Evolutionary conservation across 2,888 invertebrate genomes (phyloP).

Genomic region (Andricus curvator): DNA sequence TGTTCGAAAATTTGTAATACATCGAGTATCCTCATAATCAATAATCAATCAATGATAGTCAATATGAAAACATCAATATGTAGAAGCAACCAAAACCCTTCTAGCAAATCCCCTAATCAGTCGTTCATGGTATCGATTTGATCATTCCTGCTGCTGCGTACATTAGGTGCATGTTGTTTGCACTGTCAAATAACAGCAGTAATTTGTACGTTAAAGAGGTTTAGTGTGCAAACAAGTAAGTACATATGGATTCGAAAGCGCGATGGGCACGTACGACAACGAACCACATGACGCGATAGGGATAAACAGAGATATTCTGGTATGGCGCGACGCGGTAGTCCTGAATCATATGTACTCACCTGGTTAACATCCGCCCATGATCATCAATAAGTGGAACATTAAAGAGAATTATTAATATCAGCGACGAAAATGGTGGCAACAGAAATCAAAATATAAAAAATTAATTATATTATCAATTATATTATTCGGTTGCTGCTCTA

Average conservation of each 20-base stretch:
- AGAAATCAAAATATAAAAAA: not conserved
- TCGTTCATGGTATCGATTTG: constrained; percentile 24
- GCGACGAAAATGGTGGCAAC: not conserved
- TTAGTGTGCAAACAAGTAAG: constrained; percentile 32
- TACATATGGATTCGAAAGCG: constrained; percentile 6
- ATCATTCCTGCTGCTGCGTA: constrained; percentile 22
- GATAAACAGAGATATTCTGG: constrained; percentile 26
- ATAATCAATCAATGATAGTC: constrained; percentile 11
- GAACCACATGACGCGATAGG: not conserved
- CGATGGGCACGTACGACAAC: constrained; percentile 19
- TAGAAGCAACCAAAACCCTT: not conserved
- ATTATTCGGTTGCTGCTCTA: too few species aligned
- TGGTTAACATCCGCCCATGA: not conserved
- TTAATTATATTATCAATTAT: too few species aligned
- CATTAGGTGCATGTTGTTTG: constrained; percentile 30
- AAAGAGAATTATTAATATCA: not conserved
- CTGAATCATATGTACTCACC: not conserved
- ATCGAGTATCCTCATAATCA: not conserved
- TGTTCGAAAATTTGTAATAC: not conserved
- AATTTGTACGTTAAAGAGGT: constrained; percentile 32
- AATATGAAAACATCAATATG: constrained; percentile 22
- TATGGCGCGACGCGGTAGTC: not conserved
- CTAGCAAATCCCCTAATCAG: not conserved
- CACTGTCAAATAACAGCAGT: constrained; percentile 27
- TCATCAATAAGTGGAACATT: not conserved